Evolutionary conservation across 2,113 vertebrate genomes (phyloP).

Genomic region (Todiramphus saurophagus): DNA sequence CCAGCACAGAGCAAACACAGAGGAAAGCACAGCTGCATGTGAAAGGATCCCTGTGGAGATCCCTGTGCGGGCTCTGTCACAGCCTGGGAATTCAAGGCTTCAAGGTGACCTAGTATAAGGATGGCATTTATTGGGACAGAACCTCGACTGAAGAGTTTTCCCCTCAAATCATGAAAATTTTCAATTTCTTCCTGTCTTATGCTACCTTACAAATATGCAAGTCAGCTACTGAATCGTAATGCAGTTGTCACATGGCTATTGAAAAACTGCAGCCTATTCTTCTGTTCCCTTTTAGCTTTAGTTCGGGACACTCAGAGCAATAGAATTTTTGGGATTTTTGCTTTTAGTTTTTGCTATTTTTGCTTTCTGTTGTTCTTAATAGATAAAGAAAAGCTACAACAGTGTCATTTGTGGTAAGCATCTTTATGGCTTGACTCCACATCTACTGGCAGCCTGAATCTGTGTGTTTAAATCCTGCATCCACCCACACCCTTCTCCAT

Average conservation of each 20-base stretch:
- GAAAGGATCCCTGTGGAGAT: not conserved
- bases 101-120: not conserved
- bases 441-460: not conserved
- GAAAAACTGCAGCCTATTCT: not conserved
- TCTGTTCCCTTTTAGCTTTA: not conserved
- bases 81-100: not conserved
- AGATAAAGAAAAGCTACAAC: not conserved
- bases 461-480: not conserved
- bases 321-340: too few species aligned
- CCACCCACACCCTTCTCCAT: not conserved
- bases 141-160: not conserved
- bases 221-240: fast-evolving
- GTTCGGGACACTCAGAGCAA: slow-evolving; percentile 9
- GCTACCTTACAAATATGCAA: not conserved
- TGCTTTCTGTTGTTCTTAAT: not conserved
- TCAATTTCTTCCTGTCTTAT: slow-evolving; percentile 33
- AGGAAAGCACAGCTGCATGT: not conserved
- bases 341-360: not conserved
- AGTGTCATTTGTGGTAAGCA: not conserved
- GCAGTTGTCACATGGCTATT: not conserved
- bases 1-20: not conserved
- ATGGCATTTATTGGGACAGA: not conserved
- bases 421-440: not conserved
- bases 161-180: not conserved
- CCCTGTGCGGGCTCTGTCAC: not conserved